These are phyloP conservation scores for Galerucella pusilla DNA, from an alignment of 2,888 invertebrate genomes.

Conservation along the genomic window DNA sequence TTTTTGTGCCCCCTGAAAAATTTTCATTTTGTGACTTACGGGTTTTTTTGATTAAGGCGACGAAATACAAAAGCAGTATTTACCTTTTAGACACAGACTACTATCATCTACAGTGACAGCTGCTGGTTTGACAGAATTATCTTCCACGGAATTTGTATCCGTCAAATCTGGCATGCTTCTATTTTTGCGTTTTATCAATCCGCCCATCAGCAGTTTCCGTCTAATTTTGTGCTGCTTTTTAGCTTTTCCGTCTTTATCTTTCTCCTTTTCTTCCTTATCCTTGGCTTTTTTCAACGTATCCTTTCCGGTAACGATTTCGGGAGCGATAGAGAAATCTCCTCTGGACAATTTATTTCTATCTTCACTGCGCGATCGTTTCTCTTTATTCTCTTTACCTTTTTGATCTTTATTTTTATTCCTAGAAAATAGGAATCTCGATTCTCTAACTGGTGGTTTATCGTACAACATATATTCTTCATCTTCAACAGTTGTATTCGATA, in stretches of 20 bases:
- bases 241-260: slow-evolving; percentile 77
- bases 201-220: slow-evolving; percentile 89
- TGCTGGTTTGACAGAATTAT: slow-evolving; percentile 60
- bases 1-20: too few relatives aligned
- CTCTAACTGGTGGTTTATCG: slow-evolving; percentile 76
- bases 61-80: slow-evolving; percentile 33
- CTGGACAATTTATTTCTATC: slow-evolving; percentile 83
- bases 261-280: slow-evolving; percentile 73
- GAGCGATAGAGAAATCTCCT: slow-evolving; percentile 78
- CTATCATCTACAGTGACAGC: slow-evolving; percentile 79
- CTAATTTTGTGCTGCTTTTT: slow-evolving; percentile 93
- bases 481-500: slow-evolving; percentile 74
- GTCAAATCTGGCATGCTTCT: slow-evolving; percentile 92
- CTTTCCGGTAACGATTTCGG: slow-evolving; percentile 62
- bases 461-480: slow-evolving; percentile 76
- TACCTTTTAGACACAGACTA: slow-evolving; percentile 74
- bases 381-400: slow-evolving; percentile 79
- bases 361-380: slow-evolving; percentile 85
- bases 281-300: slow-evolving; percentile 64
- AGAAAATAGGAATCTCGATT: slow-evolving; percentile 75
- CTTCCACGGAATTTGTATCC: slow-evolving; percentile 76
- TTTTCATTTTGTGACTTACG: too few relatives aligned
- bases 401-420: slow-evolving; percentile 78
- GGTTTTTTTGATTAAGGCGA: too few relatives aligned
- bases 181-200: slow-evolving; percentile 87